Percentiles rank a stretch among this genome's conserved stretches.
Conservation (phyloP, 1,140 invertebrate species). For the Hestina assimilis region DNA sequence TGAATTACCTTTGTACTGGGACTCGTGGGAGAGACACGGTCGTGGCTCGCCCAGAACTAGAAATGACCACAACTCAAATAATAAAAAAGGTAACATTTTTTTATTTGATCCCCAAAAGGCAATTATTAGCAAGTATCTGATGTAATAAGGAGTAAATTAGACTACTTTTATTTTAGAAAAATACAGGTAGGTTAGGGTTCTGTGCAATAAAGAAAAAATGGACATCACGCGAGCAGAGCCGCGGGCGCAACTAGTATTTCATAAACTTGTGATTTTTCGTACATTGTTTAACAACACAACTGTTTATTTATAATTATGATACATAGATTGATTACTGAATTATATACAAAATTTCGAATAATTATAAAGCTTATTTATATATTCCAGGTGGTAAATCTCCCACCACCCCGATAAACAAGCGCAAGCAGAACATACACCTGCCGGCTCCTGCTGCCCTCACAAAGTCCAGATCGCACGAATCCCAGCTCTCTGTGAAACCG, state of each 20-base stretch:
- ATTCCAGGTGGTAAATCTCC: slow-evolving; percentile 61
- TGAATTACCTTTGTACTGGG: slow-evolving; percentile 90
- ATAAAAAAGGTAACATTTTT: slow-evolving; percentile 27
- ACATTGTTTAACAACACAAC: no score
- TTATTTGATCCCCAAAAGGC: not conserved
- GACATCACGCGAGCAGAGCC: no score
- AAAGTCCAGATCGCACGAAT: slow-evolving; percentile 95
- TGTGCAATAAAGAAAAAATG: no score
- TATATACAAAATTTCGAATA: no score
- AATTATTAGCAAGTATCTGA: no score
- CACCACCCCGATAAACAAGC: slow-evolving; percentile 52
- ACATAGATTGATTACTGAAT: no score
- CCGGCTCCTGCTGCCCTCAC: slow-evolving; percentile 81
- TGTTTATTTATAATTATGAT: no score
- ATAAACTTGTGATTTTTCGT: no score
- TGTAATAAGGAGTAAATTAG: no score
- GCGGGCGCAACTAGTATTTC: no score
- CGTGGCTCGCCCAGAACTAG: slow-evolving; percentile 79
- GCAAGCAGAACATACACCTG: slow-evolving; percentile 51
- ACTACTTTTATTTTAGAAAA: not conserved
- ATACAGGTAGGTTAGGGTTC: no score
- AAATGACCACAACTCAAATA: slow-evolving; percentile 32
- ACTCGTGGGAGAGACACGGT: slow-evolving; percentile 90
- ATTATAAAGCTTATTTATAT: no score
- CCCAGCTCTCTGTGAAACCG: slow-evolving; percentile 85